Base-by-base conservation (phyloP, 2,888 invertebrate species). In the Atrina japonica region DNA sequence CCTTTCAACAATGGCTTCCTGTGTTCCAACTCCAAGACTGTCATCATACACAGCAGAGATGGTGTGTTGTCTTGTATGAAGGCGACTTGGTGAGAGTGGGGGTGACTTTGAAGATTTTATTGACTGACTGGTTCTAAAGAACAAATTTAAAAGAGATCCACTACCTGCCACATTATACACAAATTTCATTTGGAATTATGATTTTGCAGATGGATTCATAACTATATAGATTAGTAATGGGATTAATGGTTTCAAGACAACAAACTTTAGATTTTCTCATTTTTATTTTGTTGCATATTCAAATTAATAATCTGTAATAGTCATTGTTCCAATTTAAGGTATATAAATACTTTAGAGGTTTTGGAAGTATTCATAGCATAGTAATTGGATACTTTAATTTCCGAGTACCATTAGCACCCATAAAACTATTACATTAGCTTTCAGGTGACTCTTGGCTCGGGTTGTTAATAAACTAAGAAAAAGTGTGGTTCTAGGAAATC, bases 1-100 rank as follows among this genome's bases (percentile, higher is more conserved):
- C 89, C 95, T 94, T 88, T 96, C 95, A 25, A 95, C 95, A 85
- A 96, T 95, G 90, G 95, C 94, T 89, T 95, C 95, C 86, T 94
- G 94, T 35, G 91, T 88, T 43, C 90, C 90, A 58, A 90, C 86
- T 21, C 77, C 79, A 41, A 65, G 76, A 11, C 88, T 82, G 55
- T 81, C 87, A 63, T 90, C 89, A 77, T 89, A 90, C 11, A 88
- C 88, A 27, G 88, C 84, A 27, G 90, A 88, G 56, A 89, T 86
- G 14, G 73, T 85, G 72, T 84, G 78, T 61, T 79, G 82, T 63
- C 73, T 55, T 27, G 70, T 35, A 43, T 65, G 65, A 18, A 55
- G 47, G 47, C 83, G 75, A 29, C 81, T 78, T 23, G 84, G 81
- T 5, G 82, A 79, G 16, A 71, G 52, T 45, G 83, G 77, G 0